Percentiles rank a stretch among this genome's conserved stretches.
Conservation (phyloP, 2,888 invertebrate genomes). For the Nomada hirtipes region DNA sequence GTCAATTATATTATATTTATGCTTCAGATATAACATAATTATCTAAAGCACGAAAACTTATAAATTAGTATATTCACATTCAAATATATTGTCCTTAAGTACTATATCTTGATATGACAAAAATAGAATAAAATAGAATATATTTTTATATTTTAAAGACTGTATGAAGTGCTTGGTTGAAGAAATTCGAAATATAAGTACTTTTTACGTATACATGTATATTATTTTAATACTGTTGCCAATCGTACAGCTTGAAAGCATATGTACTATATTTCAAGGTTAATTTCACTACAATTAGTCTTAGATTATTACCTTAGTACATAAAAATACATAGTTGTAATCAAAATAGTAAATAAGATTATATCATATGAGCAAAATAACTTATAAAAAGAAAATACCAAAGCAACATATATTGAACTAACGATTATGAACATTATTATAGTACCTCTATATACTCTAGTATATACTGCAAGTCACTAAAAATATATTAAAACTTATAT, state of each 20-base stretch:
- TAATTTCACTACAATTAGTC: slow-evolving; percentile 27
- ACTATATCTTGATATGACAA: slow-evolving; percentile 12
- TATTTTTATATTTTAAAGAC: slow-evolving; percentile 11
- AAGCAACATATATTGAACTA: slow-evolving; percentile 20
- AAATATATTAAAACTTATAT: slow-evolving; percentile 35
- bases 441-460: slow-evolving; percentile 7
- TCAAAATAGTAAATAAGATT: slow-evolving; percentile 17
- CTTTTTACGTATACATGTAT: slow-evolving; percentile 34
- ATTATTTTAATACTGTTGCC: slow-evolving; percentile 54
- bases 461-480: slow-evolving; percentile 9
- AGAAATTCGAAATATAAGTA: slow-evolving; percentile 22
- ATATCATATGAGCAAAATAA: slow-evolving; percentile 8
- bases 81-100: slow-evolving; percentile 33
- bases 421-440: background rate
- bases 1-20: slow-evolving; percentile 6
- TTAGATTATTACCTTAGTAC: slow-evolving; percentile 36
- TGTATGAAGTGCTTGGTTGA: slow-evolving; percentile 15
- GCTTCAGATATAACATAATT: background rate
- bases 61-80: slow-evolving; percentile 23
- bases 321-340: slow-evolving; percentile 17
- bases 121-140: slow-evolving; percentile 31
- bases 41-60: slow-evolving; percentile 18
- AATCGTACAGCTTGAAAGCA: slow-evolving; percentile 49
- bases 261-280: slow-evolving; percentile 36
- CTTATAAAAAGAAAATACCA: slow-evolving; percentile 25